These are phyloP conservation scores for cat (Felis catus) DNA, from an alignment of 2,113 vertebrate species.

Conservation along the genomic window F.catus_Fca126_mat1.0 CM031424.1:90601001-90601500, in stretches of 20 bases:
- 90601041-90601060: neutral
- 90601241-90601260: neutral
- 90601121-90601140: neutral
- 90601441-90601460: slow-evolving; percentile 84
- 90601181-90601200: neutral
- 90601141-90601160: neutral
- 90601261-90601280: neutral
- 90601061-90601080: neutral
- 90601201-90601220: neutral
- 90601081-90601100: neutral
- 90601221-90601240: neutral
- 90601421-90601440: neutral
- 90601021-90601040: neutral
- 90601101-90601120: neutral
- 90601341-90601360: neutral
- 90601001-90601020: neutral
- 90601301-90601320: neutral
- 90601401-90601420: neutral
- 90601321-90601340: neutral
- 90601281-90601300: too few relatives aligned
- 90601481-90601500: slow-evolving; percentile 80
- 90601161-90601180: neutral
- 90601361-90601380: neutral
- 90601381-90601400: neutral
- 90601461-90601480: slow-evolving; percentile 82